Base-by-base conservation (phyloP, 2,797 vertebrate species). In the Sebastes minor region DNA sequence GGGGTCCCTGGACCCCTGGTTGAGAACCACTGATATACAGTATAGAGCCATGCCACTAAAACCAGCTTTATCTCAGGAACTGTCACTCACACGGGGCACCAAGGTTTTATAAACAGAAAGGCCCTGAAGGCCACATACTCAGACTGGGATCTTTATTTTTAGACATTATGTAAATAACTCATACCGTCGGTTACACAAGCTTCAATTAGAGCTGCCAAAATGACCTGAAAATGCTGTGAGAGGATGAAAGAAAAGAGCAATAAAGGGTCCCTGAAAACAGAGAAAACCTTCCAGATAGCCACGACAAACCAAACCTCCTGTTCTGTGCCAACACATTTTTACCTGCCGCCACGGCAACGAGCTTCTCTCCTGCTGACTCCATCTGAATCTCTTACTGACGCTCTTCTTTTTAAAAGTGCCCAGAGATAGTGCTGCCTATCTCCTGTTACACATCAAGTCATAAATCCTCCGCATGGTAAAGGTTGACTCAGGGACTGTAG, bases 281-380 rank as follows among this genome's bases (percentile, higher is more conserved):
- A 62, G 16, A 55, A 38, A 12, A 0, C 80, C 9, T 10, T 70
- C 20, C 59, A 74, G 14, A 78, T 60, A 75, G 79, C 28, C 67
- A 72, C 63, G 12, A 83, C 79, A 53, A 85, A 74, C 68, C 49
- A 22, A 27, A 22, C 4, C 59, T 16, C 52, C 66, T 74, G 28
- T 49, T 55, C 66, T 74, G 32, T 76, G 81, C 80, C 76, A 76
- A 84, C 77, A 78, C 71, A 82, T 91, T 87, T 85, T 82, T 80
- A 73, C 66, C 80, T 76, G 72, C 69, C 73, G 80, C 80, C 84
- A 82, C 78, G 89, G 88, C 87, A 83, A 91, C 89, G 30, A 1
- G 76, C 79, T 74, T 84, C 81, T 92, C 61, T 80, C 56, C 56
- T 52, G 72, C 61, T 18, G 67, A 35, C 35, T 75, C 14, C 33